Evolutionary conservation across 2,797 vertebrate genomes (phyloP).

Genomic region (Hippopotamyrus pictus): DNA sequence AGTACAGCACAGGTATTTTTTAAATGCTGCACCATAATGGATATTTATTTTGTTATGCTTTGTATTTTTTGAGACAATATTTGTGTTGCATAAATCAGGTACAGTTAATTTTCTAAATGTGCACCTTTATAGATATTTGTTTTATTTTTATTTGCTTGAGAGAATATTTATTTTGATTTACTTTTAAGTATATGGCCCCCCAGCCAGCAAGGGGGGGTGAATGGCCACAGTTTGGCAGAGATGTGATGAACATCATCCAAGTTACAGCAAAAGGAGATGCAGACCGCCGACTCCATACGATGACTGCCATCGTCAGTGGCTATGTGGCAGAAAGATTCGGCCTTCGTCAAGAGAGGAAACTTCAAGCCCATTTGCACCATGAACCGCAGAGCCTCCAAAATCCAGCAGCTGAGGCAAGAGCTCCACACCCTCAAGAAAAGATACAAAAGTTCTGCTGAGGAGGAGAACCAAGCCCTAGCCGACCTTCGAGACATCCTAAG

Average conservation of each 20-base stretch:
- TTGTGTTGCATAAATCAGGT: no score
- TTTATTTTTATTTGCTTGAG: no score
- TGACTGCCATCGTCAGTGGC: conserved; percentile 9
- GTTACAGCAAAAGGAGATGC: conserved; percentile 8
- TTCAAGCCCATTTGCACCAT: background rate
- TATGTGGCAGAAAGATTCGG: conserved; percentile 10
- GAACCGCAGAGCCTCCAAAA: background rate
- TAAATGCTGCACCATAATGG: no score
- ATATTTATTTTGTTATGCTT: no score
- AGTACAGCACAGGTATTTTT: no score
- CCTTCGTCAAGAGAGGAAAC: background rate
- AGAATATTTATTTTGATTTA: no score
- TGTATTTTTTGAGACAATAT: no score
- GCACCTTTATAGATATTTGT: no score
- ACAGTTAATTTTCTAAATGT: no score
- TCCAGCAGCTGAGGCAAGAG: background rate
- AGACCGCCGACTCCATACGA: conserved; percentile 13
- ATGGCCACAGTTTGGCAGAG: conserved; percentile 18
- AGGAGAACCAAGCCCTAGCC: background rate
- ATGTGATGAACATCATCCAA: conserved; percentile 4
- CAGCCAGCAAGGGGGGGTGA: background rate
- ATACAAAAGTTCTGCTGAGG: background rate
- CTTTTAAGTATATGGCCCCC: background rate
- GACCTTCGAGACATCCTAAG: background rate
- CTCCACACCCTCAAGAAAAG: background rate